phyloP scores from a whole-genome alignment of 2,113 vertebrate species.

The Pandion haliaetus region DNA sequence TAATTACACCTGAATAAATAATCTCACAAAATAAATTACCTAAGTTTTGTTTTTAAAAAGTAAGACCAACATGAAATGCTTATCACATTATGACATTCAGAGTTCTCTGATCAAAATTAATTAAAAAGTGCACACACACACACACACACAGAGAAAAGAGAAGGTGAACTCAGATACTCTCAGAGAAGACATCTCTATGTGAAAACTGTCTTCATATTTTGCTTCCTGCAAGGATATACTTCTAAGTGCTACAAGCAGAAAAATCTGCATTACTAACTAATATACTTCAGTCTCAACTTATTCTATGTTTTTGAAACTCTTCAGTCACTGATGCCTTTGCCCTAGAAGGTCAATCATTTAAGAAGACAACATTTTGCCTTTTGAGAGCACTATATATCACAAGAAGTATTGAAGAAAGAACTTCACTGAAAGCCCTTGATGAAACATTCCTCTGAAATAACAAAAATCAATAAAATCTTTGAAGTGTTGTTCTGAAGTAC shows the following conservation, averaged over 20 bases:
- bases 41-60: neutral
- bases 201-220: neutral
- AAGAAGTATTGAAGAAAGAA: neutral
- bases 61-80: neutral
- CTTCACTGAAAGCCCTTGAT: slow-evolving; percentile 21
- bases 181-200: neutral
- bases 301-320: neutral
- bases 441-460: slow-evolving; percentile 35
- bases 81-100: neutral
- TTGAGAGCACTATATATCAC: neutral
- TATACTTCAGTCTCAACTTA: neutral
- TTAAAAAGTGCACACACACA: neutral
- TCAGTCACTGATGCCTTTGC: neutral
- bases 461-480: slow-evolving; percentile 60
- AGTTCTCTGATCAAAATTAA: neutral
- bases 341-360: slow-evolving; percentile 27
- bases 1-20: neutral
- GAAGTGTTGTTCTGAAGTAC: slow-evolving; percentile 54
- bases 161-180: neutral
- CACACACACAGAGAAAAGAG: neutral
- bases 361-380: slow-evolving; percentile 42
- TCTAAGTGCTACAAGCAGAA: neutral
- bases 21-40: neutral
- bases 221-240: neutral
- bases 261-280: neutral